Evolutionary conservation across 2,888 invertebrate genomes (phyloP).

Genomic region (Augochlorella aurata): DNA sequence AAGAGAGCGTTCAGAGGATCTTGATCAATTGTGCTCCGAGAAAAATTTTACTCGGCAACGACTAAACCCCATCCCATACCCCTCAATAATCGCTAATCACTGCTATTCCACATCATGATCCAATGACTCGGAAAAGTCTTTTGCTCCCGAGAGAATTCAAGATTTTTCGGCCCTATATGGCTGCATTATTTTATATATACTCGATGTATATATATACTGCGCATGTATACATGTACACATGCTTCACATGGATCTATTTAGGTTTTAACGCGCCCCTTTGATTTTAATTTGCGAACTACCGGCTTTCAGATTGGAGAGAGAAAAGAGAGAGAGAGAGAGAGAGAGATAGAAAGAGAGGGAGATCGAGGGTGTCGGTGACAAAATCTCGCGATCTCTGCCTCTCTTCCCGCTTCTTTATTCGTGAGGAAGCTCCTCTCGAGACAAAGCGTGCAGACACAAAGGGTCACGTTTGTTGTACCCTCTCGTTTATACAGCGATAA

Average conservation of each 20-base stretch:
- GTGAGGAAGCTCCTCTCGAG: slow-evolving; percentile 62
- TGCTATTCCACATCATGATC: slow-evolving; percentile 3
- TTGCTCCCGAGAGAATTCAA: slow-evolving; percentile 8
- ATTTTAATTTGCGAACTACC: neutral
- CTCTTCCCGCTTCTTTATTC: neutral
- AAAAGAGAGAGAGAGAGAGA: neutral
- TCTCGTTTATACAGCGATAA: slow-evolving; percentile 48
- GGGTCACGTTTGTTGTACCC: neutral
- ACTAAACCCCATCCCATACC: neutral
- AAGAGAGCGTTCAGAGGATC: slow-evolving; percentile 61
- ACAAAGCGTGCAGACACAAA: neutral
- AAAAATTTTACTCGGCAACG: slow-evolving; percentile 8
- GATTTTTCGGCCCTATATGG: neutral
- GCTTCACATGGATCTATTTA: neutral
- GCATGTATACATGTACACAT: neutral
- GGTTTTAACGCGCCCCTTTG: neutral
- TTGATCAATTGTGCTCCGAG: slow-evolving; percentile 59
- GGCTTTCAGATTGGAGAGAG: neutral
- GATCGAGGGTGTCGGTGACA: neutral
- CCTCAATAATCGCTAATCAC: neutral
- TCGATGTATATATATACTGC: slow-evolving; percentile 27
- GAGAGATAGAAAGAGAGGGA: neutral
- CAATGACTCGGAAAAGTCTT: slow-evolving; percentile 48
- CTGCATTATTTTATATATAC: slow-evolving; percentile 24
- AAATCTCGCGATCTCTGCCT: neutral